Conservation (phyloP, 2,113 vertebrate species). For the Loxodonta africana region DNA sequence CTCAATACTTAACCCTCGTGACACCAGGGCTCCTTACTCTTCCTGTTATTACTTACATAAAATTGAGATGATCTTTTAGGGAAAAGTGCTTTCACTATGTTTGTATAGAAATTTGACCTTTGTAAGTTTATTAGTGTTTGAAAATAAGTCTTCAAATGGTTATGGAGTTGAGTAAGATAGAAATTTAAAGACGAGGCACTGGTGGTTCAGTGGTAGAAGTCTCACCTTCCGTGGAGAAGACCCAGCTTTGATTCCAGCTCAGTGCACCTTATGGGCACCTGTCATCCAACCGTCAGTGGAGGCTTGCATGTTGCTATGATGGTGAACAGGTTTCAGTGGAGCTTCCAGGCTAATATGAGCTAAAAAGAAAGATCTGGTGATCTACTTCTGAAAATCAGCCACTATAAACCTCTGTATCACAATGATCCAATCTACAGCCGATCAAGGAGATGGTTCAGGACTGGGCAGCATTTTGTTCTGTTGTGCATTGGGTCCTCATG, state of each 20-base stretch:
- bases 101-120: neutral
- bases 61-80: constrained; percentile 33
- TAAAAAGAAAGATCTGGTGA: neutral
- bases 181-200: constrained; percentile 7
- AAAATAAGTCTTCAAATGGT: constrained; percentile 28
- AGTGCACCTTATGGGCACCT: neutral
- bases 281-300: too few species aligned
- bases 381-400: neutral
- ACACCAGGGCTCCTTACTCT: neutral
- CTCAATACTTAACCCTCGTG: neutral
- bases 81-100: neutral
- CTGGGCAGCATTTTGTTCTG: neutral
- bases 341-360: neutral
- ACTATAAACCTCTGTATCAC: neutral
- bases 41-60: neutral
- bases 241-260: neutral
- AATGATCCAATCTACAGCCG: neutral
- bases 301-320: too few species aligned
- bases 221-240: neutral
- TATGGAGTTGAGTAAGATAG: neutral
- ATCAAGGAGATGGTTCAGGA: neutral
- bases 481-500: neutral
- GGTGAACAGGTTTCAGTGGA: neutral
- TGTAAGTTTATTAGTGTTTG: constrained; percentile 9
- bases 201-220: too few species aligned